Percentiles rank a stretch among this genome's conserved stretches.
Evolutionary conservation across 2,888 invertebrate species (phyloP).

Genomic region (Odontocolon sp.): DNA sequence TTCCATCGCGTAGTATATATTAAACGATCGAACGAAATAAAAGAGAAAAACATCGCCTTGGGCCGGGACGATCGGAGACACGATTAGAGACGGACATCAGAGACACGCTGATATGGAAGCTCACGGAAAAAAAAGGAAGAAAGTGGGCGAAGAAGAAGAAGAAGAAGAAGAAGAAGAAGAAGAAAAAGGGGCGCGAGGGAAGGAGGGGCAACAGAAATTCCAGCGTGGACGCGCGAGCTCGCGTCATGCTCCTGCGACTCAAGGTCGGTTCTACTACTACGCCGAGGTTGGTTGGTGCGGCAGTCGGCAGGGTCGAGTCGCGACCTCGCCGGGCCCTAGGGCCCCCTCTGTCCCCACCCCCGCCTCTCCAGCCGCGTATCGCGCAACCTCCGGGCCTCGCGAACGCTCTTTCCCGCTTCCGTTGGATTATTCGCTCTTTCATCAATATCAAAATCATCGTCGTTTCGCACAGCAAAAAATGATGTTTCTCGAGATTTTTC

Average conservation of each 20-base stretch:
- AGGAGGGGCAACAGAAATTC: constrained; percentile 77
- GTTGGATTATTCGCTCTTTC: background rate
- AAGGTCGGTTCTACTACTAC: constrained; percentile 80
- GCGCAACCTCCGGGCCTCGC: constrained; percentile 45
- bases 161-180: constrained; percentile 47
- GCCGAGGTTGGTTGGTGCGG: constrained; percentile 73
- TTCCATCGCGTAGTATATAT: no score
- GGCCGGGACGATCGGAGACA: background rate
- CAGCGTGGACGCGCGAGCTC: constrained; percentile 76
- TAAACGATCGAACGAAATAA: no score
- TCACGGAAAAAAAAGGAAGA: constrained; percentile 20
- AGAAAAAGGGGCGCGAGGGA: constrained; percentile 50
- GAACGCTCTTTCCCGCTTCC: background rate
- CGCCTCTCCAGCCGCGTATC: constrained; percentile 52
- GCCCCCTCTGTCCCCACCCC: constrained; percentile 60
- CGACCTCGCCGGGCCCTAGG: constrained; percentile 78
- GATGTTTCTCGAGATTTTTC: no score
- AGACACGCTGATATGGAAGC: background rate
- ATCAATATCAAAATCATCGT: background rate
- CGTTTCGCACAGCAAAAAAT: no score
- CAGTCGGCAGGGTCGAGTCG: constrained; percentile 77
- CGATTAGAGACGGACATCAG: constrained; percentile 38
- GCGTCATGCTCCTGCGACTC: constrained; percentile 78
- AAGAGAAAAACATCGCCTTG: background rate
- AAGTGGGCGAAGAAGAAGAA: constrained; percentile 47